Evolutionary conservation across 2,797 vertebrate species (phyloP).

Genomic region (Cephalopachus bancanus): DNA sequence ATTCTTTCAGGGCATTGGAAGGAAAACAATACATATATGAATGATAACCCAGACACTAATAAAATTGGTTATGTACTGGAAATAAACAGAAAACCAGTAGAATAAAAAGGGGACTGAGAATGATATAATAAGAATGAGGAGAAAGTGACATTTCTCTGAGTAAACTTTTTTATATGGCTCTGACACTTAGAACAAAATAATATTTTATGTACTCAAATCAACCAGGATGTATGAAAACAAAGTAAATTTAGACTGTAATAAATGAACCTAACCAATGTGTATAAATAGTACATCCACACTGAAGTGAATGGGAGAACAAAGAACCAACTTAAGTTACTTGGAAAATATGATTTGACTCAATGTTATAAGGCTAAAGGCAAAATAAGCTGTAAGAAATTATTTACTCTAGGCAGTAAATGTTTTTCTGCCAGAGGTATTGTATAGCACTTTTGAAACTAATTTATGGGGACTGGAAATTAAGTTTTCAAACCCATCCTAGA

Average conservation of each 20-base stretch:
- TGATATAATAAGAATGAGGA: not conserved
- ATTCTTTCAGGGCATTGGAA: not conserved
- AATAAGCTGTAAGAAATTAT: not conserved
- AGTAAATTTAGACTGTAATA: not conserved
- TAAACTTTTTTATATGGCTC: not conserved
- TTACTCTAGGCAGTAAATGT: not conserved
- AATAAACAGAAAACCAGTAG: not conserved
- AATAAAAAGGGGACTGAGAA: not conserved
- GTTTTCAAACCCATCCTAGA: too few species aligned
- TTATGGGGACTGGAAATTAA: too few species aligned
- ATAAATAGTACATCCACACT: not conserved
- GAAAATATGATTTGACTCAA: not conserved
- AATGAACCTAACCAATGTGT: not conserved
- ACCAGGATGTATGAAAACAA: not conserved
- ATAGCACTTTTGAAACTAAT: not conserved
- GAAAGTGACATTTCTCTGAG: not conserved
- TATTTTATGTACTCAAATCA: not conserved
- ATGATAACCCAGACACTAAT: not conserved
- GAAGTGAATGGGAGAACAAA: not conserved
- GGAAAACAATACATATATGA: not conserved
- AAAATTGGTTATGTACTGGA: not conserved
- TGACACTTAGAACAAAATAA: not conserved
- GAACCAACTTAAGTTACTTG: not conserved
- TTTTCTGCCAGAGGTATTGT: not conserved
- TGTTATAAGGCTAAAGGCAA: not conserved